Base-by-base conservation (phyloP, 2,113 vertebrate genomes). In the Mormyrus iriodes region DNA sequence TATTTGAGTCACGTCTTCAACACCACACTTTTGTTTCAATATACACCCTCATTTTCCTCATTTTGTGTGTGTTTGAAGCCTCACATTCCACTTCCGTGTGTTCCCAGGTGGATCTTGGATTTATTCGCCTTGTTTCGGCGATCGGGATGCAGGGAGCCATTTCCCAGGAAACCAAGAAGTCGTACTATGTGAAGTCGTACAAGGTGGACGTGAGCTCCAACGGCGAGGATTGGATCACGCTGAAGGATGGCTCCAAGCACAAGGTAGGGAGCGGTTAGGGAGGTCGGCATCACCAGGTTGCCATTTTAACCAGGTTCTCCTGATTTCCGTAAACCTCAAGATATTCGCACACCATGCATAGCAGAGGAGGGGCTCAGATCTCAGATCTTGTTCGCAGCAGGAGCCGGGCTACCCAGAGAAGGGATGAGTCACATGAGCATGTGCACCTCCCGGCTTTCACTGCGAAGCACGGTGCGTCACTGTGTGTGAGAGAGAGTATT, bases 151-250 rank as follows among this genome's bases (percentile, higher is more conserved):
- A 99, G 91, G 98, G 98, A 84, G 98, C 98, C 90, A 96, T 98
- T 92, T 99, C 98, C 91, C 97, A 98, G 93, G 98, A 99, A 95
- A 99, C 98, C 55, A 95, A 92, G 85, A 97, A 93, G 94, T 95
- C 95, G 90, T 99, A 99, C 91, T 99, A 94, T 0, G 93, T 99
- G 92, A 98, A 96, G 93, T 94, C 96, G 1, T 99, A 99, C 92
- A 97, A 97, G 48, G 96, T 99, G 35, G 98, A 99, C 15, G 96
- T 99, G 83, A 99, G 98, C 93, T 99, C 98, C 65, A 99, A 98
- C 0, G 98, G 98, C 84, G 98, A 99, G 90, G 98, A 99, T 94
- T 99, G 98, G 98, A 98, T 99, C 94, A 97, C 97, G 27, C 91
- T 99, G 90, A 99, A 99, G 92, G 98, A 99, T 89, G 97, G 96